Base-by-base conservation (phyloP, 2,113 vertebrate species). In the Nothocercus nigrocapillus region DNA sequence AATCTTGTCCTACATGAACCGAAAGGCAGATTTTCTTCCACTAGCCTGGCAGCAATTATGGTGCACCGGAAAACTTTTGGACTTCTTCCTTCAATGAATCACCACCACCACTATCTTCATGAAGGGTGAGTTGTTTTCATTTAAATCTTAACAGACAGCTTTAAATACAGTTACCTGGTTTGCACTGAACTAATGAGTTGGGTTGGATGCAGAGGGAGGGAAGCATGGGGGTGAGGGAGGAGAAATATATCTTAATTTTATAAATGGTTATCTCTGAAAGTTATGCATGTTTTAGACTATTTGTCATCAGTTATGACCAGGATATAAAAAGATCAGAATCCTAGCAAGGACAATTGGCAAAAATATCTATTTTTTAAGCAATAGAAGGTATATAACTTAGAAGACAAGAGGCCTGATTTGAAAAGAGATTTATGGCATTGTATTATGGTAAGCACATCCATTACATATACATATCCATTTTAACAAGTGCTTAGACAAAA, bases 1-100 rank as follows among this genome's bases (percentile, higher is more conserved):
- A 95, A 97, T 95, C 96, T 89, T 94, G 92, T 89, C 82, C 94
- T 96, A 89, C 92, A 88, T 90, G 90, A 80, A 62, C 89, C 89
- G 79, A 92, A 90, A 97, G 94, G 95, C 93, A 87, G 94, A 96
- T 94, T 90, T 90, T 80, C 82, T 91, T 94, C 73, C 68, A 49
- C 70, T 79, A 94, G 42, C 70, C 64, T 90, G 90, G 75, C 85
- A 94, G 84, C 89, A 92, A 45, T 77, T 89, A 64, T 63, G 85
- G 70, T 8, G 8, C 64, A 58, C 77, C 66, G 0, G 6, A 62
- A 88, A 93, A 97, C 64, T 96, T 93, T 30, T 69, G 56, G 70
- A 77, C 74, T 81, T 91, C 86, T 56, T 61, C 53, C 74, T 97
- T 84, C 90, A 82, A 67, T 84, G 77, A 27, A 32, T 69, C 68